Evolutionary conservation across 2,797 vertebrate genomes (phyloP).

Genomic region (Amniataba percoides): DNA sequence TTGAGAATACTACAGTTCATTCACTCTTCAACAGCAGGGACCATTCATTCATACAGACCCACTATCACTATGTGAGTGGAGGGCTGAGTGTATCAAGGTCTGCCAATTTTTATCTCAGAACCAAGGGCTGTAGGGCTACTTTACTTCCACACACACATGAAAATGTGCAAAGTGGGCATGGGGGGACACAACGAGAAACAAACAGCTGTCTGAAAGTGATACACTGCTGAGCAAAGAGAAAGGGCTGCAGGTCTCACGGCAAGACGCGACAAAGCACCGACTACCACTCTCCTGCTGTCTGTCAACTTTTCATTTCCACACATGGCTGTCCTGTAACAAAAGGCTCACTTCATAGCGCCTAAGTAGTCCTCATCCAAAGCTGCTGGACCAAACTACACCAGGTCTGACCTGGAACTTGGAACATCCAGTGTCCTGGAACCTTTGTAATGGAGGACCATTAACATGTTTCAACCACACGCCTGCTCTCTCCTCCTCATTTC

Average conservation of each 20-base stretch:
- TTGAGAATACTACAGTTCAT: slow-evolving; percentile 75
- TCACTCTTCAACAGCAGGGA: slow-evolving; percentile 69
- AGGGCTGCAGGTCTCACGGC: neutral
- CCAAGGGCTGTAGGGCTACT: slow-evolving; percentile 30
- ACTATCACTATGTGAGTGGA: slow-evolving; percentile 63
- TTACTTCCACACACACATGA: slow-evolving; percentile 16
- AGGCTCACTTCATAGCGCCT: neutral
- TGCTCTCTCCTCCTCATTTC: neutral
- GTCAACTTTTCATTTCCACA: slow-evolving; percentile 17
- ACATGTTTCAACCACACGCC: neutral
- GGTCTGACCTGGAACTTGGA: neutral
- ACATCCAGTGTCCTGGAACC: neutral
- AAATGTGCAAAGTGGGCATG: slow-evolving; percentile 22
- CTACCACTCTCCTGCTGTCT: neutral
- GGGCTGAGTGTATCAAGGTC: slow-evolving; percentile 58
- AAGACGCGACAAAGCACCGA: neutral
- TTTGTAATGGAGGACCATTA: neutral
- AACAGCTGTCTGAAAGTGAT: slow-evolving; percentile 18
- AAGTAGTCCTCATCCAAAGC: neutral
- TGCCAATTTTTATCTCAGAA: slow-evolving; percentile 48
- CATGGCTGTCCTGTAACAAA: neutral
- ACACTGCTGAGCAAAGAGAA: neutral
- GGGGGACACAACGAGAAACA: neutral
- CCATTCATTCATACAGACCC: slow-evolving; percentile 73
- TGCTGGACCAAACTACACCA: neutral